A percentile compares a stretch with the other conserved stretches of the same genome.
Evolutionary conservation across 2,888 invertebrate genomes (phyloP).

Genomic region (Leucozona laternaria): DNA sequence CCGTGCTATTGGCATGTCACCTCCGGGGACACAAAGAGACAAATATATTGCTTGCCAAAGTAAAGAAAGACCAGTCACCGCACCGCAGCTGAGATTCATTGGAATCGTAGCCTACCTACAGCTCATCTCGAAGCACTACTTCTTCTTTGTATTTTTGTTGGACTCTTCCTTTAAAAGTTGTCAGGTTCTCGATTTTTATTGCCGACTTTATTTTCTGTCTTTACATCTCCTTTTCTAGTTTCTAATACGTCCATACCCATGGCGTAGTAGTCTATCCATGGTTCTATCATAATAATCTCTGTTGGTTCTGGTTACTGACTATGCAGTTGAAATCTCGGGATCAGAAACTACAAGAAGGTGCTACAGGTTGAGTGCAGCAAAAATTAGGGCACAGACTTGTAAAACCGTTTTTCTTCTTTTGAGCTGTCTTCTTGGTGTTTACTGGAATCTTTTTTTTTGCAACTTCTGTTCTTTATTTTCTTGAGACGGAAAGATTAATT

Average conservation of each 20-base stretch:
- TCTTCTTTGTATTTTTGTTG: conserved; percentile 19
- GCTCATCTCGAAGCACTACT: conserved; percentile 16
- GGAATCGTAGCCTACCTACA: conserved; percentile 25
- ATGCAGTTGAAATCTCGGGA: conserved; percentile 34
- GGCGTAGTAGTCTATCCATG: conserved; percentile 4
- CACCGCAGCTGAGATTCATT: conserved; percentile 20
- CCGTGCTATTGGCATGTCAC: conserved; percentile 50
- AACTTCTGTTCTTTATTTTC: conserved; percentile 64
- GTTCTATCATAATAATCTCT: conserved; percentile 52
- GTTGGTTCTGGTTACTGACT: conserved; percentile 54
- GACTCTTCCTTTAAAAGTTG: conserved; percentile 51
- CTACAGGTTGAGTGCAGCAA: conserved; percentile 62
- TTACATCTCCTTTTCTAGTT: conserved; percentile 46
- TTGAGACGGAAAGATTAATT: conserved; percentile 65
- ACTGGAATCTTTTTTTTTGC: conserved; percentile 7
- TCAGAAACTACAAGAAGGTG: conserved; percentile 51
- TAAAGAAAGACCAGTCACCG: conserved; percentile 26
- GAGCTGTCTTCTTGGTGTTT: conserved; percentile 17
- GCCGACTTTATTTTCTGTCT: conserved; percentile 46
- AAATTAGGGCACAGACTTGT: conserved; percentile 67
- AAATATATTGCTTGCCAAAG: conserved; percentile 34
- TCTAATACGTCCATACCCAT: not conserved
- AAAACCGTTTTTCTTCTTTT: conserved; percentile 49
- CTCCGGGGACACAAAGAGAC: conserved; percentile 38
- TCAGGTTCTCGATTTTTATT: conserved; percentile 50